Evolutionary conservation across 2,113 vertebrate genomes (phyloP).

Genomic region (Myotis brandtii): DNA sequence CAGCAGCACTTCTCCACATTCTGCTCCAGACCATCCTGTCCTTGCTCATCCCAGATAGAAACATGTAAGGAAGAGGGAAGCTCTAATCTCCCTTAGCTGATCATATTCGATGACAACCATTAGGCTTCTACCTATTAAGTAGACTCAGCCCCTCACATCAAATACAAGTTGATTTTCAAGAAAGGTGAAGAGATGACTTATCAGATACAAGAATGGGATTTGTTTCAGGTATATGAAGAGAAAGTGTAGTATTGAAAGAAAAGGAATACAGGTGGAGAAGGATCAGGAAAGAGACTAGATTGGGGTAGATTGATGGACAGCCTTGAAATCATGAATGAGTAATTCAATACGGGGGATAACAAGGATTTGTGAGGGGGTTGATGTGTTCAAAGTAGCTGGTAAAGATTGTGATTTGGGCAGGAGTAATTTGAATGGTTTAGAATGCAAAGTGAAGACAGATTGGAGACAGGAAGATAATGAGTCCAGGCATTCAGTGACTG

Average conservation of each 20-base stretch:
- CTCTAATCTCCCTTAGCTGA: conserved; percentile 19
- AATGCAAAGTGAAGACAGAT: conserved; percentile 62
- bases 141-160: neutral
- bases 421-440: conserved; percentile 61
- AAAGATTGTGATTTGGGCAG: conserved; percentile 48
- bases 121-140: conserved; percentile 5
- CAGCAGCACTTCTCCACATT: neutral
- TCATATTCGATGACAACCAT: neutral
- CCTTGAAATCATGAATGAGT: conserved; percentile 58
- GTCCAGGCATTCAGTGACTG: conserved; percentile 29
- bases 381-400: conserved; percentile 60
- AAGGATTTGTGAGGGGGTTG: conserved; percentile 29
- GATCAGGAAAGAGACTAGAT: conserved; percentile 8
- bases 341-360: conserved; percentile 58
- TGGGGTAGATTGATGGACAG: conserved; percentile 16
- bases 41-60: neutral
- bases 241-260: conserved; percentile 52
- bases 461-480: conserved; percentile 36
- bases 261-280: conserved; percentile 37
- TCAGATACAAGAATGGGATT: conserved; percentile 16
- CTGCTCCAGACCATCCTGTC: neutral
- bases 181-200: conserved; percentile 58
- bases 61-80: neutral
- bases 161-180: conserved; percentile 48
- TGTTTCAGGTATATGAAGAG: conserved; percentile 44